These are phyloP conservation scores for pig (Sus scrofa) DNA, from an alignment of 2,113 vertebrate genomes.

Conservation along the genomic window DNA sequence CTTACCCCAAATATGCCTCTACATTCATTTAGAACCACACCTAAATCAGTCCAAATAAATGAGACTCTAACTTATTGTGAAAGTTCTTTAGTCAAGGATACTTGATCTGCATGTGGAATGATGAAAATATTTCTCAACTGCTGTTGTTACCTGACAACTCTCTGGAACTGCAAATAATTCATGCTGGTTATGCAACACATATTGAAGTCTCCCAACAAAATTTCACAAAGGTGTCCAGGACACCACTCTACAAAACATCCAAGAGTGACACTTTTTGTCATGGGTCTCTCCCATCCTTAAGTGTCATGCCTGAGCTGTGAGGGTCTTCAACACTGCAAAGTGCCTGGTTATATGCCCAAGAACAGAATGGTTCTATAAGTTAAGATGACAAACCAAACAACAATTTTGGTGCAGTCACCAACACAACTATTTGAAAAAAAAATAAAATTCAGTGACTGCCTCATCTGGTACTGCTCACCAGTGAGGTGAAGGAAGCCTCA, in stretches of 20 bases:
- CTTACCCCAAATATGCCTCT: background rate
- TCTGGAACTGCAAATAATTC: conserved; percentile 56
- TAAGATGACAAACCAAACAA: background rate
- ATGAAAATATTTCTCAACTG: conserved; percentile 45
- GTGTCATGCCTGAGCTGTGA: background rate
- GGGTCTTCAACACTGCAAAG: background rate
- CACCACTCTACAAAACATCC: background rate
- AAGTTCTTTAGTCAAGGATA: conserved; percentile 39
- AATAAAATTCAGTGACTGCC: background rate
- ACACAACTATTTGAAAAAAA: background rate
- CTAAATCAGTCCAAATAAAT: conserved; percentile 48
- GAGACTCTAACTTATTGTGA: conserved; percentile 41
- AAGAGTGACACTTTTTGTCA: background rate
- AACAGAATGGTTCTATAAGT: background rate
- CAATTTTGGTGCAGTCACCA: background rate
- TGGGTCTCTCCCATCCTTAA: background rate
- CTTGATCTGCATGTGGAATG: conserved; percentile 20
- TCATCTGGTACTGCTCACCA: background rate
- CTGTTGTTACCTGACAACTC: conserved; percentile 6
- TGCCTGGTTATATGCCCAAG: background rate
- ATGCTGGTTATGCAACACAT: background rate
- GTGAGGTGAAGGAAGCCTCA: background rate
- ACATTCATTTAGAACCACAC: conserved; percentile 39
- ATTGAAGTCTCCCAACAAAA: conserved; percentile 33
- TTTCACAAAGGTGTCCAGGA: background rate